These are phyloP conservation scores for Struthio camelus DNA, from an alignment of 2,113 vertebrate genomes.

Conservation along the genomic window DNA sequence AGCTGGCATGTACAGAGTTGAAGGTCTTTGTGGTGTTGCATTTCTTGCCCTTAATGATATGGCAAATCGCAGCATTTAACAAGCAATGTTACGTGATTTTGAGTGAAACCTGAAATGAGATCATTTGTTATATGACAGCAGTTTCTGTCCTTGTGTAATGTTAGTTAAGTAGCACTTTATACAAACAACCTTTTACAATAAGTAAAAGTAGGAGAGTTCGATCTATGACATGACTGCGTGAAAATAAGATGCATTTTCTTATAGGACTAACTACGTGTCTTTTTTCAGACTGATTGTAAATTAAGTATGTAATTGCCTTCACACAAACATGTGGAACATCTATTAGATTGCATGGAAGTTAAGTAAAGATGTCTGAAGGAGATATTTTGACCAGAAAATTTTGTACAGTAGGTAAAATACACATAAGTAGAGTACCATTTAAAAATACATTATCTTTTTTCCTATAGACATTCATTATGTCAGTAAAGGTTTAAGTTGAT, in stretches of 20 bases:
- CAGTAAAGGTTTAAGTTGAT: not conserved
- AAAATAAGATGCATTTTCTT: not conserved
- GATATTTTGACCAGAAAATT: not conserved
- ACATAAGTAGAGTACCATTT: not conserved
- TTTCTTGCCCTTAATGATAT: not conserved
- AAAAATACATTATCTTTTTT: not conserved
- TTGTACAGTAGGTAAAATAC: not conserved
- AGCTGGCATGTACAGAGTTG: not conserved
- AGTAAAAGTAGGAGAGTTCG: not conserved
- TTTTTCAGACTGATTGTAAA: not conserved
- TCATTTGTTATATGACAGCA: not conserved
- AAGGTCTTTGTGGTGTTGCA: not conserved
- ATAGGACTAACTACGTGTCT: not conserved
- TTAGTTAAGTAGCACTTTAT: not conserved
- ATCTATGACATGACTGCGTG: not conserved
- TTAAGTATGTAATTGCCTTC: not conserved
- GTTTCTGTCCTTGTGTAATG: not conserved
- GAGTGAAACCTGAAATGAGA: not conserved
- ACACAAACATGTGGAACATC: not conserved
- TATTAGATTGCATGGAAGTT: not conserved
- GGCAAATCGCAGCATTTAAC: not conserved
- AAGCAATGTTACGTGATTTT: not conserved
- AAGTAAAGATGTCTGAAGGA: not conserved
- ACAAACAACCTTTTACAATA: not conserved
- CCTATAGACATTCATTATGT: not conserved